Conservation (phyloP, 2,888 invertebrate genomes). For the Caenorhabditis parvicauda region DNA sequence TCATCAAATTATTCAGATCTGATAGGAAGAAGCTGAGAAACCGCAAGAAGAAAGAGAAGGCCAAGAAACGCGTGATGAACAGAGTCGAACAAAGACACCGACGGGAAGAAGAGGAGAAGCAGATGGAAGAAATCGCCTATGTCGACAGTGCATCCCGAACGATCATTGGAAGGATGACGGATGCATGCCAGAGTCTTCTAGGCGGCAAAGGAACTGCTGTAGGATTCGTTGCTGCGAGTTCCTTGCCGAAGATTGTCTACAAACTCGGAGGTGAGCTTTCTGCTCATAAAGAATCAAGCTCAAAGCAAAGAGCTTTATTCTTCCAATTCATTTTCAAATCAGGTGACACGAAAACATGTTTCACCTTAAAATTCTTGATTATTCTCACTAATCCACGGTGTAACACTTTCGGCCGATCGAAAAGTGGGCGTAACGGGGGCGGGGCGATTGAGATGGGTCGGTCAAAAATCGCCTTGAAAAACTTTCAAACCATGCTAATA, state of each 20-base stretch:
- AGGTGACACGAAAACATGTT: too few species aligned
- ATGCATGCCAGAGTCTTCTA: constrained; percentile 45
- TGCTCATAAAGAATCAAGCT: not conserved
- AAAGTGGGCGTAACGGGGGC: too few species aligned
- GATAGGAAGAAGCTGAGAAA: constrained; percentile 16
- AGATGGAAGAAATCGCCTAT: constrained; percentile 9
- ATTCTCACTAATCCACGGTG: too few species aligned
- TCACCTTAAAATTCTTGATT: too few species aligned
- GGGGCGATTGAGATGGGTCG: too few species aligned
- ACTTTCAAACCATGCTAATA: too few species aligned
- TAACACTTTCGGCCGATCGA: too few species aligned
- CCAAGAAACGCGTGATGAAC: too few species aligned
- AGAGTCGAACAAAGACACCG: constrained; percentile 6
- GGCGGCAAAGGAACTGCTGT: constrained; percentile 34
- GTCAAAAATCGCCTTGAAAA: too few species aligned
- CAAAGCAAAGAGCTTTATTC: not conserved
- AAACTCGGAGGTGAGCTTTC: constrained; percentile 10
- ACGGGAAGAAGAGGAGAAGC: constrained; percentile 23
- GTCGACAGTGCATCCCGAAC: not conserved
- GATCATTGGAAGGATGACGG: constrained; percentile 43
- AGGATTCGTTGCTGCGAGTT: constrained; percentile 32
- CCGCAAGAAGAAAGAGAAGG: constrained; percentile 25
- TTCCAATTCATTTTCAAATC: too few species aligned
- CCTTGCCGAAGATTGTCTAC: constrained; percentile 13
- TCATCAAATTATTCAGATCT: constrained; percentile 12